Base-by-base conservation (phyloP, 2,888 invertebrate genomes). In the Rhodophaea formosa region DNA sequence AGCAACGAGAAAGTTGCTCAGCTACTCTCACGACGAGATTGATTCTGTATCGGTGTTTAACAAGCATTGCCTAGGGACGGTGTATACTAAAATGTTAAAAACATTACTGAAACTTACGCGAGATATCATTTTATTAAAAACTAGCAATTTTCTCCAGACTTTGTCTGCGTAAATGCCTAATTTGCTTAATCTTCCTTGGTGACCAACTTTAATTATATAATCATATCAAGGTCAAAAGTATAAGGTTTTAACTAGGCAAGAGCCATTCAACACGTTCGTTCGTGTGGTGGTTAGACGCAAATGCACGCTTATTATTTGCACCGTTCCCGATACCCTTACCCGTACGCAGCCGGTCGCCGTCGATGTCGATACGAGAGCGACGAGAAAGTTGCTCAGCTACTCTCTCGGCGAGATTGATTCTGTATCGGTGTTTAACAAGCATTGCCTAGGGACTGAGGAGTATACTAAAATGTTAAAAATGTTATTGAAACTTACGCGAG, bases 301-400 rank as follows among this genome's bases (percentile, higher is more conserved):
- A 15, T 35, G 16, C 16, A 17, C 43, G 54, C 49, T 56, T 56
- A 42, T 56, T 46, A 45, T 51, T 56, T 73, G 61, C 58, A 53
- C 66, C 64, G 54, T 60, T 59, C 57, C 62, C 63, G 58, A 59
- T 64, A 63, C 61, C 69, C 63, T 61, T 65, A 66, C 66, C 63
- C 68, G 75, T 75, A 71, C 73, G 72, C 60, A 60, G 66, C 76
- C 76, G 73, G 76, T 73, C 73, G 77, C 75, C 70, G 70, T 61
- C 62, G 68, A 63, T 67, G 75, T 71, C 76, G 77, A 79, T 80
- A 82, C 78, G 76, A 82, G 82, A 83, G 76, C 80, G 75, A 62
- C 78, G 86, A 77, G 89, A 89, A 89, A 89, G 89, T 88, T 84
- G 86, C 75, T 68, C 68, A 67, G 80, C 78, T 80, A 80, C 86